phyloP scores from a whole-genome alignment of 1,140 invertebrate genomes.

The Cyphomyrmex costatus region DNA sequence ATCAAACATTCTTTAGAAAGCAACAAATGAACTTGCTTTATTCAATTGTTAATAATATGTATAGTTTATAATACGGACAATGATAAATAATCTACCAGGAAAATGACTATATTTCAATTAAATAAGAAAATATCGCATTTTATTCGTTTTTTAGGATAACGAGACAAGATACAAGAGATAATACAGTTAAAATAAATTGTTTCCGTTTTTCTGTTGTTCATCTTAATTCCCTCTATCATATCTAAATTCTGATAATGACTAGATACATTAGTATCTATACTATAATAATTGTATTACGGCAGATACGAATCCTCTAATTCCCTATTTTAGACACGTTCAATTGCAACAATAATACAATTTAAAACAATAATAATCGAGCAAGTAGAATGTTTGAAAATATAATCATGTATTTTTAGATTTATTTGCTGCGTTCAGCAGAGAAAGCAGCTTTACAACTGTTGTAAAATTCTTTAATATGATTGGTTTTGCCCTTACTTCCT shows the following conservation, averaged over 20 bases:
- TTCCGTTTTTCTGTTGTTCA: background rate
- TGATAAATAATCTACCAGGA: constrained; percentile 3
- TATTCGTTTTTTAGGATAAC: constrained; percentile 20
- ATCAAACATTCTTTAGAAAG: background rate
- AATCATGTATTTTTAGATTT: too few relatives aligned
- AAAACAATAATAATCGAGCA: too few relatives aligned
- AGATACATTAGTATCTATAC: constrained; percentile 25
- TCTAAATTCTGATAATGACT: constrained; percentile 40
- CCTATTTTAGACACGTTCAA: background rate
- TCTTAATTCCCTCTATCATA: background rate
- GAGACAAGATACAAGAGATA: constrained; percentile 31
- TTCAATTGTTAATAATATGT: background rate
- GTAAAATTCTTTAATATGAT: too few relatives aligned
- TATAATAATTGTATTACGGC: background rate
- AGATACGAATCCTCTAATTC: background rate
- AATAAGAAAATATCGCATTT: constrained; percentile 47
- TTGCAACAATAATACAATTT: too few relatives aligned
- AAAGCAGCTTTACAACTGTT: too few relatives aligned
- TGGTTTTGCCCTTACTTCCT: too few relatives aligned
- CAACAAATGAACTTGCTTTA: background rate
- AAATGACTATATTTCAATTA: constrained; percentile 27
- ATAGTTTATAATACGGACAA: background rate
- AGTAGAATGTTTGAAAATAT: too few relatives aligned
- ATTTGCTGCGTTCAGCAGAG: too few relatives aligned
- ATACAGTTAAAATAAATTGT: constrained; percentile 14